Base-by-base conservation (phyloP, 2,888 invertebrate genomes). In the Eulithis testata region DNA sequence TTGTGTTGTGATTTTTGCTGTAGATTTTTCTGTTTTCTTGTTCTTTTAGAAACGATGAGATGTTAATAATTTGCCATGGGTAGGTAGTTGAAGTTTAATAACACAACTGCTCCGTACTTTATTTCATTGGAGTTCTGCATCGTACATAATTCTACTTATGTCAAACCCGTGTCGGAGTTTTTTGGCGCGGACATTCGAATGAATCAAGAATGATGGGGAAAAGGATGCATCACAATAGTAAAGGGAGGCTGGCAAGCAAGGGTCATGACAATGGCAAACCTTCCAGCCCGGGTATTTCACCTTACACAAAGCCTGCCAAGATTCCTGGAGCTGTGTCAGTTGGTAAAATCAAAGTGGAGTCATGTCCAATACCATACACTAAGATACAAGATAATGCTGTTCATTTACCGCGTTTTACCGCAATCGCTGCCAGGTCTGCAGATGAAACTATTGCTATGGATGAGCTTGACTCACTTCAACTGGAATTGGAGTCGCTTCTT, bases 371-470 rank as follows among this genome's bases (percentile, higher is more conserved):
- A 75, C 96, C 97, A 5, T 92, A 96, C 40, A 94, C 96, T 57
- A 95, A 95, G 82, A 94, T 94, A 75, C 94, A 95, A 69, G 97
- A 97, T 77, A 96, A 96, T 83, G 88, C 92, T 44, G 93, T 94
- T 57, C 90, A 94, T 67, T 85, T 97, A 68, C 96, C 97, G 8
- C 94, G 96, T 49, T 96, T 96, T 75, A 91, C 94, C 6, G 90
- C 94, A 60, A 95, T 96, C 31, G 87, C 97, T 56, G 94, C 94
- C 11, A 94, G 96, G 62, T 94, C 95, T 43, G 93, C 95, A 2
- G 96, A 96, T 65, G 97, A 97, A 78, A 95, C 95, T 4, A 95
- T 98, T 67, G 96, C 95, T 14, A 96, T 98, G 93, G 98, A 98
- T 76, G 98, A 99, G 82, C 90, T 98, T 55, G 98, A 98, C 84